These are phyloP conservation scores for Eurytoma adleriae DNA, from an alignment of 2,888 invertebrate species.

Conservation along the genomic window DNA sequence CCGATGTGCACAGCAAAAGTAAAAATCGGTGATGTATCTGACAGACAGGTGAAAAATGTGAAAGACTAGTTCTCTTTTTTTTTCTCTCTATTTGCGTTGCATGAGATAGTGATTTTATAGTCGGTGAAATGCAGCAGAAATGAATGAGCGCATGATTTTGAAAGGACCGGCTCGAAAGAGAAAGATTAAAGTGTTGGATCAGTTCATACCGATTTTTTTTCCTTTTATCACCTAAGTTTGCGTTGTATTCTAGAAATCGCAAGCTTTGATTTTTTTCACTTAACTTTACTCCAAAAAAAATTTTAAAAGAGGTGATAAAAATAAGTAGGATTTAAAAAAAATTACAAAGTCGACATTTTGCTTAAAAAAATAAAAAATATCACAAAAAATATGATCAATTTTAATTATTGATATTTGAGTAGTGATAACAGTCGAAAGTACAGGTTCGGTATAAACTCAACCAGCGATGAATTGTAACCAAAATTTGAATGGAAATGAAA, in stretches of 20 bases:
- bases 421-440: neutral
- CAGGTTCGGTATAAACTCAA: constrained; percentile 56
- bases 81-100: constrained; percentile 31
- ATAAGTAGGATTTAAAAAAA: constrained; percentile 23
- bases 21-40: constrained; percentile 39
- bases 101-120: constrained; percentile 47
- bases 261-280: neutral
- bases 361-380: constrained; percentile 5
- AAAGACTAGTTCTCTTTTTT: constrained; percentile 30
- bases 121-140: constrained; percentile 59
- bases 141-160: constrained; percentile 57
- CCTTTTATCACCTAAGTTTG: neutral
- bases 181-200: constrained; percentile 53
- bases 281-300: neutral
- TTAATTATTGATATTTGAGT: neutral
- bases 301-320: constrained; percentile 3
- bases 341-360: neutral
- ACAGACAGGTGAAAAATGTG: constrained; percentile 29
- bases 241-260: no score
- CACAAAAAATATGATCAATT: constrained; percentile 10
- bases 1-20: constrained; percentile 70
- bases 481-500: constrained; percentile 32
- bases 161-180: constrained; percentile 51
- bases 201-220: constrained; percentile 50
- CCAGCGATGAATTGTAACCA: constrained; percentile 43